A percentile compares a stretch with the other conserved stretches of the same genome.
Conservation (phyloP, 2,113 vertebrate species). For the Ictalurus furcatus region DNA sequence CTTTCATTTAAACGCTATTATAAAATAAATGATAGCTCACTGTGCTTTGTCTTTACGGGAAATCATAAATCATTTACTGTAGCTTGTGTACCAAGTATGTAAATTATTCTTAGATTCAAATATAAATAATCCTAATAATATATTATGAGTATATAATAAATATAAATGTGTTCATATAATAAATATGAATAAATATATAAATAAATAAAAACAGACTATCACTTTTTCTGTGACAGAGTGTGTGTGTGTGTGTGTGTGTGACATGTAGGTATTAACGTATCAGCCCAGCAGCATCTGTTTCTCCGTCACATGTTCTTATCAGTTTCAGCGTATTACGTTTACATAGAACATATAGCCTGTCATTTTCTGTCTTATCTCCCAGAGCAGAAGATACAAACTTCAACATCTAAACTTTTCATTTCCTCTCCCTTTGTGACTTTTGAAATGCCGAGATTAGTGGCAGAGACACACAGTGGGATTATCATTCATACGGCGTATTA, state of each 20-base stretch:
- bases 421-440: constrained; percentile 27
- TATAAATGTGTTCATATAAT: neutral
- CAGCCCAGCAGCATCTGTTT: constrained; percentile 52
- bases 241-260: constrained; percentile 31
- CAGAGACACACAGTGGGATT: constrained; percentile 39
- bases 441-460: constrained; percentile 41
- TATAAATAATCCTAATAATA: neutral
- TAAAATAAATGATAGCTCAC: neutral
- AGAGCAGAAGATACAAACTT: constrained; percentile 49
- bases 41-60: neutral
- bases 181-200: neutral
- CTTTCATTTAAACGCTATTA: constrained; percentile 1
- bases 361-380: constrained; percentile 51
- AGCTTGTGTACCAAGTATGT: neutral
- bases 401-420: constrained; percentile 39
- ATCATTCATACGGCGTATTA: constrained; percentile 42
- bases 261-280: constrained; percentile 54
- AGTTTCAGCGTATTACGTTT: constrained; percentile 45
- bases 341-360: constrained; percentile 52
- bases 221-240: neutral
- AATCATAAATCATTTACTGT: neutral
- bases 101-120: neutral
- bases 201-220: neutral
- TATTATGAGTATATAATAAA: neutral
- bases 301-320: constrained; percentile 52